Conservation (phyloP, 2,797 vertebrate species). For the Rhinophrynus dorsalis region DNA sequence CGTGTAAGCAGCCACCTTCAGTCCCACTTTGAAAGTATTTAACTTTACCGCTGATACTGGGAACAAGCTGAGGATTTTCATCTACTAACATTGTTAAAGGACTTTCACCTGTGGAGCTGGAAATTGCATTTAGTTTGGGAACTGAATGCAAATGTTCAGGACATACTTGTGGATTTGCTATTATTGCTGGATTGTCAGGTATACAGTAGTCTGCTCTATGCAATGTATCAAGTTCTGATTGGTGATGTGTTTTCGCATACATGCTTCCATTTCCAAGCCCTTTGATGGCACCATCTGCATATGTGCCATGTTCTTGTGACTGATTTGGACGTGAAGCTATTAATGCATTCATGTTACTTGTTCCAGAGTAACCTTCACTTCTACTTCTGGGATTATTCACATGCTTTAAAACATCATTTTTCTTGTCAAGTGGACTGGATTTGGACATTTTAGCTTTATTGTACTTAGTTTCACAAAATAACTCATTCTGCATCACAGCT, state of each 20-base stretch:
- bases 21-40: neutral
- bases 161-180: neutral
- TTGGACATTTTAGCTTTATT: neutral
- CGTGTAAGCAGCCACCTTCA: no score
- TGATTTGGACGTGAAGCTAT: neutral
- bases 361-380: neutral
- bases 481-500: slow-evolving; percentile 50
- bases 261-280: neutral
- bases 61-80: neutral
- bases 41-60: neutral
- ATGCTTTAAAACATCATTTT: neutral
- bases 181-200: neutral
- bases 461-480: neutral
- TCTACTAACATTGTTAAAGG: no score
- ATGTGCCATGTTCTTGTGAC: neutral
- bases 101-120: neutral
- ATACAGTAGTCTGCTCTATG: neutral
- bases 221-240: neutral
- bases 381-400: neutral
- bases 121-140: neutral
- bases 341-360: neutral
- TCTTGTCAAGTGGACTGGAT: neutral
- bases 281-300: neutral
- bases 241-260: neutral
- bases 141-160: neutral